A percentile compares a stretch with the other conserved stretches of the same genome.
phyloP scores from a whole-genome alignment of 92 coral and sea anemone genomes.

The Parazoanthus swiftii region DNA sequence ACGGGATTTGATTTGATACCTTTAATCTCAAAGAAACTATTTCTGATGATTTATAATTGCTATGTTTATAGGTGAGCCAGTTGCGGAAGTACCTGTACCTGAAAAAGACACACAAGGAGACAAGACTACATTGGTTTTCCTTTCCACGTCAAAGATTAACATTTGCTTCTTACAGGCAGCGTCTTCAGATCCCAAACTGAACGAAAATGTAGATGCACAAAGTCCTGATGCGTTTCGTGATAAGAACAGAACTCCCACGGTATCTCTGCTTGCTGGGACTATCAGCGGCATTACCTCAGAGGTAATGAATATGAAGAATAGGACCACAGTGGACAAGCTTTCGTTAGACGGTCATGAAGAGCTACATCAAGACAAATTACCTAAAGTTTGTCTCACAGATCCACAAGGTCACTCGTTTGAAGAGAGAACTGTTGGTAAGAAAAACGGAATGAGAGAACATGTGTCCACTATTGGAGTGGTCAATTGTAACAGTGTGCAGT shows the following conservation, averaged over 20 bases:
- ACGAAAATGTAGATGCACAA: conserved; percentile 21
- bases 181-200: conserved; percentile 46
- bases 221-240: conserved; percentile 44
- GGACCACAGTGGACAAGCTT: conserved; percentile 18
- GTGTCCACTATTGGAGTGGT: conserved; percentile 60
- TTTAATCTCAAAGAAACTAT: background rate
- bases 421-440: conserved; percentile 28
- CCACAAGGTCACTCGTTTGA: conserved; percentile 16
- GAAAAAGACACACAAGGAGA: conserved; percentile 48
- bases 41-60: background rate
- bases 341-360: background rate
- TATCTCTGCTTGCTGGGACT: conserved; percentile 72
- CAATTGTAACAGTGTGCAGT: conserved; percentile 77
- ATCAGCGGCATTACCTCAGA: conserved; percentile 72
- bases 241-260: conserved; percentile 49
- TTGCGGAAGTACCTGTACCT: conserved; percentile 11
- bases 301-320: conserved; percentile 54
- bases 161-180: conserved; percentile 91
- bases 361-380: background rate
- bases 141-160: conserved; percentile 85
- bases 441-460: background rate
- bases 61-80: conserved; percentile 16
- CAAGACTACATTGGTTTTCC: conserved; percentile 58
- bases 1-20: background rate
- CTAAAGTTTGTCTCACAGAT: conserved; percentile 39